These are phyloP conservation scores for Catocala nupta DNA, from an alignment of 2,888 invertebrate species.

Conservation along the genomic window DNA sequence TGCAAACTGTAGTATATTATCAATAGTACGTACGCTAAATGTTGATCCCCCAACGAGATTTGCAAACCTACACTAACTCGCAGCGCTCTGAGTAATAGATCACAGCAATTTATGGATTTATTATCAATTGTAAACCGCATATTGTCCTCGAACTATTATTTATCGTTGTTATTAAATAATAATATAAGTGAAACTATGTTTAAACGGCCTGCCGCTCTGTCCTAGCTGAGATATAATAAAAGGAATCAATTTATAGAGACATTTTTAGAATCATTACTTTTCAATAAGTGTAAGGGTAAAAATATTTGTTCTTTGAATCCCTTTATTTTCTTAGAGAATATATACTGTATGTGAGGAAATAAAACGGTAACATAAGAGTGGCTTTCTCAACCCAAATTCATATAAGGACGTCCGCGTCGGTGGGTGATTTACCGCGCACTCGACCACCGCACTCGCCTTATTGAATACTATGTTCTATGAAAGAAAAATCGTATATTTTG, in stretches of 20 bases:
- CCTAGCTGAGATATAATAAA: conserved; percentile 10
- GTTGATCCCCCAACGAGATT: conserved; percentile 22
- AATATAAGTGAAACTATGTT: conserved; percentile 16
- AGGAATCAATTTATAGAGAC: conserved; percentile 17
- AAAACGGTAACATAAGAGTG: conserved; percentile 53
- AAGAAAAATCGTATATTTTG: conserved; percentile 84
- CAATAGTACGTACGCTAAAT: not conserved
- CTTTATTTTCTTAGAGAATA: conserved; percentile 16
- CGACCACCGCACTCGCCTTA: conserved; percentile 69
- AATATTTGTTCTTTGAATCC: conserved; percentile 28
- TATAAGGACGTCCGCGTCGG: conserved; percentile 58
- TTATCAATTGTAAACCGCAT: conserved; percentile 43
- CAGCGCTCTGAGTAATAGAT: conserved; percentile 26
- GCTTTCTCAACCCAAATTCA: conserved; percentile 58
- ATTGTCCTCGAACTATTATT: conserved; percentile 34
- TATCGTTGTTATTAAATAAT: conserved; percentile 24
- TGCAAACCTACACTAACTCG: conserved; percentile 22
- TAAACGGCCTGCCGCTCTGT: not conserved
- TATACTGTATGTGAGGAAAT: conserved; percentile 35
- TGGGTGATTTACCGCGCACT: conserved; percentile 76
- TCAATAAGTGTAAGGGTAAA: conserved; percentile 18
- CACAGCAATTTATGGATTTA: conserved; percentile 38
- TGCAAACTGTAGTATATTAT: conserved; percentile 21
- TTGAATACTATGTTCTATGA: conserved; percentile 79
- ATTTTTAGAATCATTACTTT: conserved; percentile 10